A percentile compares a stretch with the other conserved stretches of the same genome.
Conservation (phyloP, 64 coral and sea anemone species). For the Dendrophyllia cribrosa region DNA sequence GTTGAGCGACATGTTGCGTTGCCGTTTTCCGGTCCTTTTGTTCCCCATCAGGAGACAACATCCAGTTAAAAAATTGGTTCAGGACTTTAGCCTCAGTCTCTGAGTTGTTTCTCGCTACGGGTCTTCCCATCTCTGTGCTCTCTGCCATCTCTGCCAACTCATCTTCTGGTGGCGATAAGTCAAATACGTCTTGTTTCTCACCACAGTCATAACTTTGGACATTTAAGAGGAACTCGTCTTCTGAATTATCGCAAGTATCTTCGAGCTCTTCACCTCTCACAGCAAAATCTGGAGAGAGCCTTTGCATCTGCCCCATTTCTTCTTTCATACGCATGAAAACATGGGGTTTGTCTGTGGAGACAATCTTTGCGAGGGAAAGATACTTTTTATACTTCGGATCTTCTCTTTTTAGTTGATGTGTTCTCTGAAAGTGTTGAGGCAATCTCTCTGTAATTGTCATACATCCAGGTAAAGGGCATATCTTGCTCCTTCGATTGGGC, state of each 20-base stretch:
- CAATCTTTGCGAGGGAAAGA: background rate
- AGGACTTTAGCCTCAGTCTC: conserved; percentile 6
- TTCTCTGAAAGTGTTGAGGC: conserved; percentile 27
- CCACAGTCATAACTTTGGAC: background rate
- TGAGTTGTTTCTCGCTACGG: background rate
- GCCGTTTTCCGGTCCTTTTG: conserved; percentile 82
- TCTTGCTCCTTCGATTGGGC: background rate
- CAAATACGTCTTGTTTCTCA: background rate
- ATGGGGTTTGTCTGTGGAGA: background rate
- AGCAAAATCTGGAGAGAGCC: background rate
- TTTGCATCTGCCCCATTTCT: background rate
- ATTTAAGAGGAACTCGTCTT: background rate
- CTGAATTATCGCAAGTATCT: background rate
- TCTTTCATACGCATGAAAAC: conserved; percentile 30
- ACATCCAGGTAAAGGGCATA: conserved; percentile 22
- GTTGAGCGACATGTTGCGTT: conserved; percentile 72
- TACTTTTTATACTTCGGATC: background rate
- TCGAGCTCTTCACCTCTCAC: background rate
- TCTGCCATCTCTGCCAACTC: background rate
- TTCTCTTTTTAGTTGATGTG: conserved; percentile 20
- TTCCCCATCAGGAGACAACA: conserved; percentile 76
- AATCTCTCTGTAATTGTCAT: conserved; percentile 32
- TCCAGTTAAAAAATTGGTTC: conserved; percentile 52
- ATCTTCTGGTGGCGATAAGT: background rate
- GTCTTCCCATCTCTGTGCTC: background rate